Conservation (phyloP, 2,797 vertebrate genomes). For the Paramormyrops hopkinsi region DNA sequence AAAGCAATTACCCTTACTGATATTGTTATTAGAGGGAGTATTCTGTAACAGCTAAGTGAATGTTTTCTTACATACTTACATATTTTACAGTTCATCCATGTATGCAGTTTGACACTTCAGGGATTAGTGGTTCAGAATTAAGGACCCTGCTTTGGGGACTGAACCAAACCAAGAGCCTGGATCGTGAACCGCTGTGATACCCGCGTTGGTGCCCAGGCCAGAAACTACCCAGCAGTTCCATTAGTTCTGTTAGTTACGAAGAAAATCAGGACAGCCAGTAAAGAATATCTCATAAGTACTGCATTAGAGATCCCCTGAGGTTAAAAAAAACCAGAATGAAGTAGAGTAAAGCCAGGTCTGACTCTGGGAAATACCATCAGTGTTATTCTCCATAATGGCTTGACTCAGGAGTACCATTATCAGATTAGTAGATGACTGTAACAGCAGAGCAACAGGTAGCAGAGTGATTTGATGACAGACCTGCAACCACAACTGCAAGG, state of each 20-base stretch:
- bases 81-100: background rate
- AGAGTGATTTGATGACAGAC: background rate
- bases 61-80: background rate
- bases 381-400: background rate
- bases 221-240: background rate
- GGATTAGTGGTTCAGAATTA: background rate
- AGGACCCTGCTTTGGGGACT: background rate
- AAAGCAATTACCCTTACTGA: background rate
- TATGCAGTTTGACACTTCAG: background rate
- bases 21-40: background rate
- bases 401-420: background rate
- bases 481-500: background rate
- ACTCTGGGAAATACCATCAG: background rate
- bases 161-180: background rate
- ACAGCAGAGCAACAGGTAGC: slow-evolving; percentile 5
- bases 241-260: background rate
- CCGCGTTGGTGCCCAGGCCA: background rate
- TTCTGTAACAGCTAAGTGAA: background rate
- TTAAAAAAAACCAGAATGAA: background rate
- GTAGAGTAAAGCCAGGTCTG: background rate
- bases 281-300: background rate
- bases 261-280: background rate
- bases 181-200: background rate
- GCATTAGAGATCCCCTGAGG: background rate
- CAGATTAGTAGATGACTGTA: background rate